Percentiles rank a stretch among this genome's conserved stretches.
Evolutionary conservation across 2,113 vertebrate genomes (phyloP).

Genomic region (Raja brachyura): DNA sequence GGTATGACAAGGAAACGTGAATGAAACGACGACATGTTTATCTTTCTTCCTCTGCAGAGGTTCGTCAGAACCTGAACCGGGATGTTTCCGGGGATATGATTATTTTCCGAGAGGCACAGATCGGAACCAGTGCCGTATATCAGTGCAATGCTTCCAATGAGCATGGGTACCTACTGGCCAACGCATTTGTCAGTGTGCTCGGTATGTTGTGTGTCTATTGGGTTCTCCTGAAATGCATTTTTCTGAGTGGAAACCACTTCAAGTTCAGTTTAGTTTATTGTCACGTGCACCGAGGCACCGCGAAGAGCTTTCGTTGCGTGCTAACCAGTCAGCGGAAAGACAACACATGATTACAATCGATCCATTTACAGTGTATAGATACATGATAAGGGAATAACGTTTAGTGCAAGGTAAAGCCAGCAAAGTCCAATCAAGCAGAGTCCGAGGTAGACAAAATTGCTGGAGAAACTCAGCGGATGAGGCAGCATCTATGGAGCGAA

Average conservation of each 20-base stretch:
- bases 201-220: slow-evolving; percentile 57
- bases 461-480: no score
- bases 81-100: slow-evolving; percentile 79
- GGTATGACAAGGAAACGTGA: background rate
- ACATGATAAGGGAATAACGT: no score
- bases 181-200: slow-evolving; percentile 85
- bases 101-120: slow-evolving; percentile 83
- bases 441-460: no score
- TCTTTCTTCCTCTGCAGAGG: slow-evolving; percentile 50
- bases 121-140: slow-evolving; percentile 84
- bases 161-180: slow-evolving; percentile 88
- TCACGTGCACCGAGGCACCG: no score
- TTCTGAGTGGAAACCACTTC: background rate
- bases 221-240: background rate
- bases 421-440: no score
- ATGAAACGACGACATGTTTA: background rate
- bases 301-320: no score
- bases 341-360: no score
- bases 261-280: no score
- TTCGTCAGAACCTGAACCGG: slow-evolving; percentile 64
- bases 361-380: no score
- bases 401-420: no score
- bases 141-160: slow-evolving; percentile 95
- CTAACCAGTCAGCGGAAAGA: no score
- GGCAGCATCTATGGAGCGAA: no score